Base-by-base conservation (phyloP, 2,113 vertebrate genomes). In the Chinchilla lanigera region DNA sequence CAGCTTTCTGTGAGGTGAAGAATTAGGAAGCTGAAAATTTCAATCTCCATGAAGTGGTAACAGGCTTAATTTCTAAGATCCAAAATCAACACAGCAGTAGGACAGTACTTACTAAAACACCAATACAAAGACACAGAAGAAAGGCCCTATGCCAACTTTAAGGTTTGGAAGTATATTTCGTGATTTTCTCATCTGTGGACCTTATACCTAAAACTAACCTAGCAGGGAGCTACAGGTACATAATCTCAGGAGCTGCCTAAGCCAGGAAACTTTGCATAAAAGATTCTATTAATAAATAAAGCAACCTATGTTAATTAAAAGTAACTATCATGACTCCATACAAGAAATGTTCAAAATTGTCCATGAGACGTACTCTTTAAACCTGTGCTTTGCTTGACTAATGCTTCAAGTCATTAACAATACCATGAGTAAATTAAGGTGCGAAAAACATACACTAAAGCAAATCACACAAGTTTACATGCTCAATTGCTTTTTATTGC, bases 401-500 rank as follows among this genome's bases (percentile, higher is more conserved):
- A 33, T 14, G n/a, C 65, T 81, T 87, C 58, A 58, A 52, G 13
- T 56, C 47, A 77, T 52, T 86, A 78, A 56, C 11, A 33, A 26
- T 5, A n/a, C 5, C 54, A 92, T 5, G 47, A 67, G 5, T 10
- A 58, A n/a, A 67, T 20, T 67, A 38, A 56, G 65, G 38, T 52
- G 24, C 38, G 87, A 77, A 84, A 69, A 89, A 58, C 1, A 38
- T 19, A 38, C 41, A 92, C 60, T 92, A 94, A 97, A 82, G 35
- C 44, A 93, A 97, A 97, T 93, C 0, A 73, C 89, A 83, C 71
- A 63, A 86, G 85, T 11, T 94, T 96, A 71, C 84, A 83, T 73
- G 78, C 78, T 95, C 97, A 94, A 94, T 78, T 93, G 97, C 91
- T 96, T 71, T 95, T 22, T 78, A 90, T 93, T 65, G 97, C 28